phyloP scores from a whole-genome alignment of 30 jellyfish, hydroid and myxozoan species.

The Pseudorhiza aurosa region DNA sequence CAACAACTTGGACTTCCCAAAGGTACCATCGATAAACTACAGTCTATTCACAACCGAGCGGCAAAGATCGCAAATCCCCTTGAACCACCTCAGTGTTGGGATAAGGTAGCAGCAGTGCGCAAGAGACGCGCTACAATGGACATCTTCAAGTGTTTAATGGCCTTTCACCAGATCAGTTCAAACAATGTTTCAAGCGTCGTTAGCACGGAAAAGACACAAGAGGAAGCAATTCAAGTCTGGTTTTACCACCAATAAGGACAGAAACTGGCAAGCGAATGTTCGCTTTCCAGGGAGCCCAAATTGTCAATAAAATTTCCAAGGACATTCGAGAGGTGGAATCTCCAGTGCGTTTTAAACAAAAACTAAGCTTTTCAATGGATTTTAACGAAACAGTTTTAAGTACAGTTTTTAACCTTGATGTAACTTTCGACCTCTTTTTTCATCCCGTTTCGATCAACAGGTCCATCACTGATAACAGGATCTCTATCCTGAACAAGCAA shows the following conservation, averaged over 20 bases:
- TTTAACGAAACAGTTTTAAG: constrained; percentile 13
- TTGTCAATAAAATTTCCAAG: constrained; percentile 37
- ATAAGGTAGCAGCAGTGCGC: constrained; percentile 49
- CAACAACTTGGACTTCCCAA: too few relatives aligned
- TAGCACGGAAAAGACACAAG: constrained; percentile 42
- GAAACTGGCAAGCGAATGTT: constrained; percentile 68
- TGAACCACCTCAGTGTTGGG: constrained; percentile 54
- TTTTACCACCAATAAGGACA: constrained; percentile 35
- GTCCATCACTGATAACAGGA: too few relatives aligned
- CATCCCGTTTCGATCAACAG: constrained; percentile 5
- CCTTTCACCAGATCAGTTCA: constrained; percentile 58
- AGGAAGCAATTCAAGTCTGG: constrained; percentile 51
- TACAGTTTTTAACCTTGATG: constrained; percentile 26
- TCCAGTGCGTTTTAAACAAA: constrained; percentile 18
- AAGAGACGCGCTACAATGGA: constrained; percentile 56
- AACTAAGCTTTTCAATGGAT: not conserved
- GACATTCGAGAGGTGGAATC: constrained; percentile 17
- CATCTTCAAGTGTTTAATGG: constrained; percentile 38
- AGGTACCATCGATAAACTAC: too few relatives aligned
- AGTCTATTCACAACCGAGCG: too few relatives aligned
- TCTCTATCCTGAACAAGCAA: too few relatives aligned
- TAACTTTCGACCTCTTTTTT: not conserved
- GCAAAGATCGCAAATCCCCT: not conserved
- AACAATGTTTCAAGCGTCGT: constrained; percentile 41
- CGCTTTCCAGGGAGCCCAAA: constrained; percentile 70